Percentiles rank a stretch among this genome's conserved stretches.
Conservation (phyloP, 2,888 invertebrate species). For the Chaetogeoica ovagalla region DNA sequence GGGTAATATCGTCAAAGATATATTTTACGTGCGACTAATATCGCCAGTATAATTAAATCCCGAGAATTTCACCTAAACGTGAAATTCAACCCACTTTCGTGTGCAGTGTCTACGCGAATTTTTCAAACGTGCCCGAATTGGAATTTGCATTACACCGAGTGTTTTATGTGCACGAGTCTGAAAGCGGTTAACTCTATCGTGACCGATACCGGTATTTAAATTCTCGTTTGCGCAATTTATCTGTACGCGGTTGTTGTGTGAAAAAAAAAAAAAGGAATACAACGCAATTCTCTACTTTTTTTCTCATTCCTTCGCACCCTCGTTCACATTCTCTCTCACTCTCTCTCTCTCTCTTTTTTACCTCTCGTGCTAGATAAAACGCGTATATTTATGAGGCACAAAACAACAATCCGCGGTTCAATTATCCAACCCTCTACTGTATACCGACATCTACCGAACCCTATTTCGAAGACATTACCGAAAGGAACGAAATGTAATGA, state of each 20-base stretch:
- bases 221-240: conserved; percentile 50
- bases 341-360: conserved; percentile 1
- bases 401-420: conserved; percentile 45
- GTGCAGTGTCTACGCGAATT: neutral
- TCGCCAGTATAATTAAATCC: too few species aligned
- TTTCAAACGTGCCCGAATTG: conserved; percentile 7
- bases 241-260: neutral
- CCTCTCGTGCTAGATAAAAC: conserved; percentile 37
- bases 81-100: too few species aligned
- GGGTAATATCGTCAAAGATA: too few species aligned
- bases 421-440: conserved; percentile 35
- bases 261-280: conserved; percentile 12
- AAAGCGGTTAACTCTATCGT: conserved; percentile 15
- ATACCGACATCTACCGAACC: neutral
- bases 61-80: too few species aligned
- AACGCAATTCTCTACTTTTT: conserved; percentile 1
- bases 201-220: conserved; percentile 42
- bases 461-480: conserved; percentile 48
- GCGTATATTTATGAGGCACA: conserved; percentile 41
- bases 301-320: neutral
- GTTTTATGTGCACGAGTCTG: conserved; percentile 20
- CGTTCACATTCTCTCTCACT: neutral
- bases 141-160: conserved; percentile 26
- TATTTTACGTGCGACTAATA: too few species aligned
- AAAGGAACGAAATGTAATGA: conserved; percentile 47